These are phyloP conservation scores for Drosophila nigricruria DNA, from an alignment of 2,888 invertebrate species.

Conservation along the genomic window DNA sequence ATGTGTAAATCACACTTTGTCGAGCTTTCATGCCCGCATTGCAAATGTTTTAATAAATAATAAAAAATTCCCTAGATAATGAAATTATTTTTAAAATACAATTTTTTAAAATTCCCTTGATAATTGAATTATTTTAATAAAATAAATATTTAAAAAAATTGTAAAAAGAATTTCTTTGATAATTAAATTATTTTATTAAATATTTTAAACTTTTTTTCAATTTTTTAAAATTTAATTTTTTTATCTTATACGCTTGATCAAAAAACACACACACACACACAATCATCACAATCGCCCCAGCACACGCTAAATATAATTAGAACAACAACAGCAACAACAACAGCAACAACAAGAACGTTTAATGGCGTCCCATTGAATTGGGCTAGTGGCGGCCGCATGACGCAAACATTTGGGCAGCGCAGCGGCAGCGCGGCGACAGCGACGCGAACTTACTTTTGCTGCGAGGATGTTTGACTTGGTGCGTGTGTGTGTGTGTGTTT, in stretches of 20 bases:
- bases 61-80: conserved; percentile 37
- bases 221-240: no score
- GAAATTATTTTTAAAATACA: no score
- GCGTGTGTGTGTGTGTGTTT: not conserved
- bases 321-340: conserved; percentile 23
- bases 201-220: no score
- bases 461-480: conserved; percentile 26
- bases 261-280: not conserved
- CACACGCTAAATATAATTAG: conserved; percentile 53
- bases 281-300: not conserved
- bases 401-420: conserved; percentile 41
- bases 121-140: conserved; percentile 43
- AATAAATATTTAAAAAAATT: no score
- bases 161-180: conserved; percentile 26
- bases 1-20: conserved; percentile 12
- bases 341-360: conserved; percentile 10
- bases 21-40: conserved; percentile 11
- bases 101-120: no score
- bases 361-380: conserved; percentile 37
- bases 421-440: conserved; percentile 39
- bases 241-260: conserved; percentile 7
- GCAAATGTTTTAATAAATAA: not conserved
- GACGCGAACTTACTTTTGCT: conserved; percentile 32
- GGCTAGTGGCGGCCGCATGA: conserved; percentile 34
- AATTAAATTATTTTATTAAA: conserved; percentile 43